phyloP scores from a whole-genome alignment of 2,797 vertebrate genomes.

The Odontamblyopus lacepedii region DNA sequence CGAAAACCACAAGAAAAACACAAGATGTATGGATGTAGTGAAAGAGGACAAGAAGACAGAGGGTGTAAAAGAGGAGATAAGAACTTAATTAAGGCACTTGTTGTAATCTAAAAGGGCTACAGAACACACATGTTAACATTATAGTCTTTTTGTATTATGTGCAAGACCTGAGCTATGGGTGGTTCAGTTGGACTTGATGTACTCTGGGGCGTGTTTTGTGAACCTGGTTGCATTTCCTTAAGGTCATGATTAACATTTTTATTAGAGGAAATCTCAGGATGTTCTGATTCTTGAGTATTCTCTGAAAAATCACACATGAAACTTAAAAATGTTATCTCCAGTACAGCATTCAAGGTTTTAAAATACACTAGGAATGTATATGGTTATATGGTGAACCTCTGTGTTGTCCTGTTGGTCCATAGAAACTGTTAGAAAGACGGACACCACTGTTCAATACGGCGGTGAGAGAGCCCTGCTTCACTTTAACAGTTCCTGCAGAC shows the following conservation, averaged over 20 bases:
- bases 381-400: slow-evolving; percentile 39
- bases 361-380: background rate
- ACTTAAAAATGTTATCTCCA: background rate
- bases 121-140: background rate
- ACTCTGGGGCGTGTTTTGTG: background rate
- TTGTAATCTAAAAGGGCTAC: no score
- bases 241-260: background rate
- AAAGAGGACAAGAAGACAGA: background rate
- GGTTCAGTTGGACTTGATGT: slow-evolving; percentile 18
- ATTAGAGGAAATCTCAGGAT: background rate
- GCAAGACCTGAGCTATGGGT: slow-evolving; percentile 30
- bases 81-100: no score
- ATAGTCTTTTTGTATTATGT: background rate
- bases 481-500: slow-evolving; percentile 45
- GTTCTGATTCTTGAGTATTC: slow-evolving; percentile 14
- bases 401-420: slow-evolving; percentile 67
- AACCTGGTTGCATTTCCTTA: slow-evolving; percentile 11
- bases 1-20: background rate
- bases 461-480: slow-evolving; percentile 85
- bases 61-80: background rate
- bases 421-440: slow-evolving; percentile 86
- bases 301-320: slow-evolving; percentile 33
- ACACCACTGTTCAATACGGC: slow-evolving; percentile 86
- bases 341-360: background rate
- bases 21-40: no score